Evolutionary conservation across 1,140 invertebrate genomes (phyloP).

Genomic region (Scaptomyza pallida): DNA sequence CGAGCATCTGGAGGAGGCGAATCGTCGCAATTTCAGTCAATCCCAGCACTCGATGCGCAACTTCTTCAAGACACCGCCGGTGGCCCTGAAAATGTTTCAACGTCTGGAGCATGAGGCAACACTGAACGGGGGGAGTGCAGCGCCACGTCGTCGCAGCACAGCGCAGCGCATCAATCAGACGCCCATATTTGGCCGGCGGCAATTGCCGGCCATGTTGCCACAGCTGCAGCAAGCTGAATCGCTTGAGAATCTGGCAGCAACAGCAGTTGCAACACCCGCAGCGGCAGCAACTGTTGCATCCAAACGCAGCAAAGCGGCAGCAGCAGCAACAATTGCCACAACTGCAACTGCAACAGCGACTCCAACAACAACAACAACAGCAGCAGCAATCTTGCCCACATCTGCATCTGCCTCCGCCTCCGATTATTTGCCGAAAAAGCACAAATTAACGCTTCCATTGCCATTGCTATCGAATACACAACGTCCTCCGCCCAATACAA

Average conservation of each 20-base stretch:
- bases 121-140: constrained; percentile 31
- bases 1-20: constrained; percentile 74
- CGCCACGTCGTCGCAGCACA: constrained; percentile 26
- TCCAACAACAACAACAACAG: background rate
- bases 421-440: constrained; percentile 64
- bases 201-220: constrained; percentile 25
- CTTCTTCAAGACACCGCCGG: constrained; percentile 78
- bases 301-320: constrained; percentile 18
- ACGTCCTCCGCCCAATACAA: background rate
- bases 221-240: constrained; percentile 68
- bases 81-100: constrained; percentile 78
- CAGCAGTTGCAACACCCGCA: constrained; percentile 2
- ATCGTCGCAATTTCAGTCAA: constrained; percentile 65
- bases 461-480: background rate
- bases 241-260: constrained; percentile 57
- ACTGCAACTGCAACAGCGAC: constrained; percentile 21
- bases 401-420: background rate
- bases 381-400: background rate
- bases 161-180: constrained; percentile 82
- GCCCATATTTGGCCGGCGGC: constrained; percentile 71
- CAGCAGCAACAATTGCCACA: constrained; percentile 17
- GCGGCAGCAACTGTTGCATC: constrained; percentile 1
- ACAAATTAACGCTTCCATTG: constrained; percentile 58
- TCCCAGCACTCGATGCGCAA: constrained; percentile 76
- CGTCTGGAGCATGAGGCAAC: constrained; percentile 67